These are phyloP conservation scores for Botia kubotai DNA, from an alignment of 2,797 vertebrate genomes.

Conservation along the genomic window DNA sequence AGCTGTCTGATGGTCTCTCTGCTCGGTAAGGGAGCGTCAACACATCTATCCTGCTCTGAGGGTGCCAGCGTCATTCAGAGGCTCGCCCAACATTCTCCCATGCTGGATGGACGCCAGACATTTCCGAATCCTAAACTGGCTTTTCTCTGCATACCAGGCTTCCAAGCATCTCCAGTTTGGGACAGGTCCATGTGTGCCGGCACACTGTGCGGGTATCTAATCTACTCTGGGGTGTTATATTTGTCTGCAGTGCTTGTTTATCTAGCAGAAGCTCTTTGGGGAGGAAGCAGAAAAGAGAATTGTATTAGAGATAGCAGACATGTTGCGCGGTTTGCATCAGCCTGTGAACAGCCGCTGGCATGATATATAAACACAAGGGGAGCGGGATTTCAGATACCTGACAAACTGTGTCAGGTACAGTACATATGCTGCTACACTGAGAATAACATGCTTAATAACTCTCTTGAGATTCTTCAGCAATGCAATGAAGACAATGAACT, in stretches of 20 bases:
- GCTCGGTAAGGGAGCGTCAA: conserved; percentile 69
- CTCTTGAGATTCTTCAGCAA: not conserved
- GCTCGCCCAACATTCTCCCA: conserved; percentile 69
- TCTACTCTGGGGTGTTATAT: conserved; percentile 63
- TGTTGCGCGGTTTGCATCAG: conserved; percentile 44
- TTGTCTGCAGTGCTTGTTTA: conserved; percentile 70
- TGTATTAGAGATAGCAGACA: conserved; percentile 65
- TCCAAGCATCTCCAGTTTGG: conserved; percentile 47
- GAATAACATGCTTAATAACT: not conserved
- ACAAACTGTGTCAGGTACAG: not conserved
- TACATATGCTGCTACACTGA: not conserved
- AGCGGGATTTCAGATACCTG: not conserved
- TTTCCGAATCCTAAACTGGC: conserved; percentile 54
- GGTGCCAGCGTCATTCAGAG: conserved; percentile 62
- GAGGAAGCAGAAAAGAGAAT: conserved; percentile 63
- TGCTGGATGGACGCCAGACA: conserved; percentile 75
- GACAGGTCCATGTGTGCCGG: conserved; percentile 63
- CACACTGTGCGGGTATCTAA: conserved; percentile 51
- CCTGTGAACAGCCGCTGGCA: conserved; percentile 17
- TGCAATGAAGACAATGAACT: not conserved
- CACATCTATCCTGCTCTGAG: conserved; percentile 76
- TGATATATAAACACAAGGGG: conserved; percentile 12
- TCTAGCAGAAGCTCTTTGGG: conserved; percentile 65
- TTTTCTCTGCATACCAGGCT: conserved; percentile 16
- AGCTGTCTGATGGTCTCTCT: conserved; percentile 78